Evolutionary conservation across 2,888 invertebrate species (phyloP).

Genomic region (Andrena chrysosceles): DNA sequence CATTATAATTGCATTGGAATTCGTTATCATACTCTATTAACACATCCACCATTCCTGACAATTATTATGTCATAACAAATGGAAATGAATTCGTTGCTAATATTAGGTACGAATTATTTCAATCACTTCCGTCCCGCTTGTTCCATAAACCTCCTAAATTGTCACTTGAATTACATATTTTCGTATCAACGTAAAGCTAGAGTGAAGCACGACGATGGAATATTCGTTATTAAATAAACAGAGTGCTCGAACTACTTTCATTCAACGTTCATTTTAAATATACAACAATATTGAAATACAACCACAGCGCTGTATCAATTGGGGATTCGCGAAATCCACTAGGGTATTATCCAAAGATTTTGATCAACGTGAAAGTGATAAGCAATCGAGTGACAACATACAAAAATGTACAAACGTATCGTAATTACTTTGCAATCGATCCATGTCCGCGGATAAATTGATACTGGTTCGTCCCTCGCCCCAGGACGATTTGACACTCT

Average conservation of each 20-base stretch:
- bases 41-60: too few species aligned
- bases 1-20: neutral
- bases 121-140: neutral
- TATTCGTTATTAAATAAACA: neutral
- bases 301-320: neutral
- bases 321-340: neutral
- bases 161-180: neutral
- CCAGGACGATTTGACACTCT: neutral
- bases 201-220: neutral
- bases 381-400: neutral
- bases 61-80: neutral
- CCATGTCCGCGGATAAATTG: neutral
- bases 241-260: neutral
- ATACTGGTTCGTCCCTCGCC: neutral
- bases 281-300: neutral
- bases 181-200: neutral
- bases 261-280: neutral
- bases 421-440: neutral
- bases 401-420: neutral
- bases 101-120: neutral
- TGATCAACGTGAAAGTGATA: neutral
- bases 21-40: neutral
- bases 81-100: neutral
- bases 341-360: neutral
- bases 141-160: neutral